Conservation (phyloP, 2,113 vertebrate genomes). For the Fukomys damarensis region DNA sequence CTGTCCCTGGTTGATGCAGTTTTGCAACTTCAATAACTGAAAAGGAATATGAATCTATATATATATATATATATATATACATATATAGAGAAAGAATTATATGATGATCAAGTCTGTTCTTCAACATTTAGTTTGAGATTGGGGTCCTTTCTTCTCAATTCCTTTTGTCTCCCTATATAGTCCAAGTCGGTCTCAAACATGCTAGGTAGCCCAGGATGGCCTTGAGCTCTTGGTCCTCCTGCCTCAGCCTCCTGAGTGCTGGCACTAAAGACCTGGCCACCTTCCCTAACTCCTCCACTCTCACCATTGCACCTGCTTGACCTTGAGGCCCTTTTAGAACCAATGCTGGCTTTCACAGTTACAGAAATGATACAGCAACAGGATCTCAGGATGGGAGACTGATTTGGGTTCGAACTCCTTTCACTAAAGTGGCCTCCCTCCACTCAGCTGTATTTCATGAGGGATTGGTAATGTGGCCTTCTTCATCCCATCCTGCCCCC, state of each 20-base stretch:
- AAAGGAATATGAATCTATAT: background rate
- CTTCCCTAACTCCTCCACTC: background rate
- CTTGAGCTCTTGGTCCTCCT: background rate
- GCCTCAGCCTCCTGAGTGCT: background rate
- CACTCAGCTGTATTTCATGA: background rate
- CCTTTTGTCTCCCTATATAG: background rate
- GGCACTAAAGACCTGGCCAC: background rate
- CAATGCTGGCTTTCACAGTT: background rate
- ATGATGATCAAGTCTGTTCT: background rate
- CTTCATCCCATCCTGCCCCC: background rate
- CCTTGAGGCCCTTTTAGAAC: conserved; percentile 10
- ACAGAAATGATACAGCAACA: background rate
- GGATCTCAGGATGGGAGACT: background rate
- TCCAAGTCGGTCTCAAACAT: background rate
- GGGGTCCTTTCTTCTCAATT: background rate
- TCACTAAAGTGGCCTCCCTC: background rate
- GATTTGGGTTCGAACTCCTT: background rate
- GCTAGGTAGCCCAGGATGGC: background rate
- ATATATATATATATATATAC: no score
- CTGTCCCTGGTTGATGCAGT: background rate
- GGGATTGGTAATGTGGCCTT: background rate
- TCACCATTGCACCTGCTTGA: background rate
- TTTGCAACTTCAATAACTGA: conserved; percentile 22
- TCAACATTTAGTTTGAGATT: background rate
- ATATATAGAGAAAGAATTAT: background rate